These are phyloP conservation scores for Acleris emargana DNA, from an alignment of 2,888 invertebrate species.

Conservation along the genomic window DNA sequence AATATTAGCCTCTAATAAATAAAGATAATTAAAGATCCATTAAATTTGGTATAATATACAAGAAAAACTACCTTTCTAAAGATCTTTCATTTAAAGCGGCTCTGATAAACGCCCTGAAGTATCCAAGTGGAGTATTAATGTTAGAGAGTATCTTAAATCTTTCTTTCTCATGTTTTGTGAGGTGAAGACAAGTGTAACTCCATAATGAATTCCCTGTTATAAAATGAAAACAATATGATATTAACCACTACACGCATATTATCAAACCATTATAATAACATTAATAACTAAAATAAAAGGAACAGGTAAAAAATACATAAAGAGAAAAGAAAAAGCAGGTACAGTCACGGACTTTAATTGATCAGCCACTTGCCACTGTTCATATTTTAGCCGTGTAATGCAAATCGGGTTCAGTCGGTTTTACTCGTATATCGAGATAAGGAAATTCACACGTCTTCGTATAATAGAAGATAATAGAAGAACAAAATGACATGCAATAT, in stretches of 20 bases:
- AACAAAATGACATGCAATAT: too few relatives aligned
- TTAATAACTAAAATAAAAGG: too few relatives aligned
- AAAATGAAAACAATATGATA: slow-evolving; percentile 42
- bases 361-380: too few relatives aligned
- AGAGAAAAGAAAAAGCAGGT: too few relatives aligned
- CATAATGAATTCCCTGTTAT: slow-evolving; percentile 85
- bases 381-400: too few relatives aligned
- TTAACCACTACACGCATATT: not conserved
- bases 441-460: too few relatives aligned
- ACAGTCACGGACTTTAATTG: too few relatives aligned
- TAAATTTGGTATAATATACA: not conserved
- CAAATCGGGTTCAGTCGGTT: too few relatives aligned
- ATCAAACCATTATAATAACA: too few relatives aligned
- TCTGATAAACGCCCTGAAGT: slow-evolving; percentile 94
- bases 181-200: slow-evolving; percentile 90
- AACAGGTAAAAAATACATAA: too few relatives aligned
- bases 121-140: slow-evolving; percentile 85
- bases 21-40: not conserved
- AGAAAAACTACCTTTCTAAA: slow-evolving; percentile 85
- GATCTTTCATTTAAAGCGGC: slow-evolving; percentile 96
- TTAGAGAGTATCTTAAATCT: slow-evolving; percentile 87
- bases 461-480: too few relatives aligned
- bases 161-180: slow-evolving; percentile 94
- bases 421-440: too few relatives aligned
- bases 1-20: slow-evolving; percentile 2